Percentiles rank a stretch among this genome's conserved stretches.
Conservation (phyloP, 2,888 invertebrate species). For the Acleris laterana region DNA sequence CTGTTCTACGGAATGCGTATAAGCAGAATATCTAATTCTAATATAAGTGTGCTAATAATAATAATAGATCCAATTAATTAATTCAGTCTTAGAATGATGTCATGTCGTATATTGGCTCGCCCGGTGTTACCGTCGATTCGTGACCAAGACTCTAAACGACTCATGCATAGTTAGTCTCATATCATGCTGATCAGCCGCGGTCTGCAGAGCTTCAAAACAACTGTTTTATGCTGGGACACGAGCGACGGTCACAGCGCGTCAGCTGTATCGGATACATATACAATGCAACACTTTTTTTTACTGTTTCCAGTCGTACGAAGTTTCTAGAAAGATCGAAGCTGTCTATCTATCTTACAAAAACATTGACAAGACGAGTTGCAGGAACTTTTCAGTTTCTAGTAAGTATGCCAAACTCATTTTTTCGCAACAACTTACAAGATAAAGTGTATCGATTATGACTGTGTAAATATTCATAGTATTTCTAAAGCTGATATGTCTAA, state of each 20-base stretch:
- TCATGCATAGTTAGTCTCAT: slow-evolving; percentile 60
- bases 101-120: slow-evolving; percentile 67
- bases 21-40: neutral
- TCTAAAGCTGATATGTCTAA: slow-evolving; percentile 11
- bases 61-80: slow-evolving; percentile 14
- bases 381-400: no score
- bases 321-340: slow-evolving; percentile 8
- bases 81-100: slow-evolving; percentile 60
- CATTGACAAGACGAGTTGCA: no score
- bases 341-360: no score
- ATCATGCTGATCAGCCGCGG: slow-evolving; percentile 57
- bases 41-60: neutral
- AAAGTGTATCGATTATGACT: no score
- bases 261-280: slow-evolving; percentile 35
- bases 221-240: slow-evolving; percentile 46
- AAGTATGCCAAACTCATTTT: no score
- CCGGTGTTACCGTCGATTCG: slow-evolving; percentile 60
- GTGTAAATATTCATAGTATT: no score
- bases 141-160: slow-evolving; percentile 63
- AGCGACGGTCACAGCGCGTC: slow-evolving; percentile 37
- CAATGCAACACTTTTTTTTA: slow-evolving; percentile 19
- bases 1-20: neutral
- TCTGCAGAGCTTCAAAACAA: slow-evolving; percentile 46
- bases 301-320: slow-evolving; percentile 1
- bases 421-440: no score